Base-by-base conservation (phyloP, 1,140 invertebrate genomes). In the Bombus impatiens region DNA sequence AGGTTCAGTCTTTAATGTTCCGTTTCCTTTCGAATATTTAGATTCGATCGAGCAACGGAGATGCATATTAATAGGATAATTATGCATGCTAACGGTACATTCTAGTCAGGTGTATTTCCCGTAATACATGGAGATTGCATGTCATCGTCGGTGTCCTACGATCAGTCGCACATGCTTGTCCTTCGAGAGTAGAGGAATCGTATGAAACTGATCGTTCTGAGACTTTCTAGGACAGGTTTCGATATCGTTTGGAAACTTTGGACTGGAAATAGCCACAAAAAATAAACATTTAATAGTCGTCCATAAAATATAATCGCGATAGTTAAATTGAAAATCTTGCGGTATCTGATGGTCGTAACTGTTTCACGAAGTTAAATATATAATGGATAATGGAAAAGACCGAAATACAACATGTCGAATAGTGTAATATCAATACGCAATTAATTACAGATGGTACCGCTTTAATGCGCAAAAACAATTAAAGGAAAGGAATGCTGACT, bases 61-160 rank as follows among this genome's bases (percentile, higher is more conserved):
- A 42, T 78, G 47, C 28, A 40, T 18, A 40, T 68, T 53, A n/a
- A 35, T 28, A 40, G 15, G 37, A 35, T 68, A 78, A 84, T 78
- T 84, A 59, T 35, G 42, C 75, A 15, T 4, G 75, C 6, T 37
- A 78, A 84, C 65, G 75, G 62, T 78, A 68, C 37, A 78, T 53
- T 68, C 53, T 70, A 74, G 42, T 37, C 35, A 32, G n/a, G 37
- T 57, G 15, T 0, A 32, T 83, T 83, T 78, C 62, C 28, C 18
- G 18, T 78, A 53, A 40, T 15, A 44, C 42, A 59, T 40, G 59
- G 5, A 77, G 75, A 37, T 40, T 40, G 76, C 57, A 15, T 42
- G 32, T 78, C 25, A 62, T 40, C 28, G 57, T 42, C 18, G 28
- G 12, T 42, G 37, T 44, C 13, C 3, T 28, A 32, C 9, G 3